Evolutionary conservation across 1,140 invertebrate genomes (phyloP).

Genomic region (Scaptomyza hsui): DNA sequence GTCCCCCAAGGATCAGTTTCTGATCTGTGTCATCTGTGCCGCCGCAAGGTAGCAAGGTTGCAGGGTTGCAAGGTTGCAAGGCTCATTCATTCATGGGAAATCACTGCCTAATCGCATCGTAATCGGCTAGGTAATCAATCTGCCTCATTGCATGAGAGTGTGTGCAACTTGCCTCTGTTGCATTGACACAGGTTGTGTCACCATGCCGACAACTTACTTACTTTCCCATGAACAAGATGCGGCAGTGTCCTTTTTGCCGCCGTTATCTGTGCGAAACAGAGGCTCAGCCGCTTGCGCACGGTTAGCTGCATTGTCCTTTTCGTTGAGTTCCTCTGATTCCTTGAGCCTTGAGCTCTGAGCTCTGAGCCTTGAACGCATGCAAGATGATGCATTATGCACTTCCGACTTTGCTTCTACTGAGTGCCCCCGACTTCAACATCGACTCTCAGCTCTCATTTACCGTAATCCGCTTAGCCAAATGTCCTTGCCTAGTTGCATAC

Average conservation of each 20-base stretch:
- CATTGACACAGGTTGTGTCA: constrained; percentile 72
- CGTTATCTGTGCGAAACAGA: constrained; percentile 63
- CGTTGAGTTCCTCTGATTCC: constrained; percentile 26
- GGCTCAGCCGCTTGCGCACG: constrained; percentile 75
- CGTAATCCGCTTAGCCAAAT: constrained; percentile 74
- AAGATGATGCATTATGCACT: constrained; percentile 81
- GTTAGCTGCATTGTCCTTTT: constrained; percentile 79
- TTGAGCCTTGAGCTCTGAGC: constrained; percentile 30
- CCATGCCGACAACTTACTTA: constrained; percentile 7
- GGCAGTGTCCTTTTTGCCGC: constrained; percentile 71
- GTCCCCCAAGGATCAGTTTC: constrained; percentile 7
- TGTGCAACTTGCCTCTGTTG: constrained; percentile 41
- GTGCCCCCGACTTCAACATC: neutral
- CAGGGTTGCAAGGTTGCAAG: neutral
- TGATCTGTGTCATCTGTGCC: constrained; percentile 35
- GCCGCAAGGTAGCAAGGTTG: constrained; percentile 2
- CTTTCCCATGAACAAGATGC: constrained; percentile 54
- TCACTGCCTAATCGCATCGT: constrained; percentile 65
- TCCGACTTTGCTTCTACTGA: constrained; percentile 62
- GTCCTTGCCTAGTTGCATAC: constrained; percentile 46
- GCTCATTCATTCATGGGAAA: constrained; percentile 71
- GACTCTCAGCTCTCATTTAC: constrained; percentile 31
- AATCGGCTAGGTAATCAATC: constrained; percentile 79
- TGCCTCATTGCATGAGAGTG: constrained; percentile 33
- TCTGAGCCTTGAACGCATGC: constrained; percentile 46